phyloP scores from a whole-genome alignment of 2,113 vertebrate species.

The Stictonetta naevosa region DNA sequence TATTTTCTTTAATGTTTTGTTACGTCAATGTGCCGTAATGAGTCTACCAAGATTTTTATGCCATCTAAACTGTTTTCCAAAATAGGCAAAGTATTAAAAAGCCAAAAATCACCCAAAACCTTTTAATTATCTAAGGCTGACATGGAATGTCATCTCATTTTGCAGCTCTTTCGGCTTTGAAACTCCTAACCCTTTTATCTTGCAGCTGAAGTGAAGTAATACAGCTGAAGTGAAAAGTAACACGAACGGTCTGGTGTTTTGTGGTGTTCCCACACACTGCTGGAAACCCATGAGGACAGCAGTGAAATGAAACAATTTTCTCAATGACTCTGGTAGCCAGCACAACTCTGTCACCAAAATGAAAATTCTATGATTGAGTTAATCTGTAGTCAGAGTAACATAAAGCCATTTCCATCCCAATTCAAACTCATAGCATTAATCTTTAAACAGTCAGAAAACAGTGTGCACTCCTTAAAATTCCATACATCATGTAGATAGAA shows the following conservation, averaged over 20 bases:
- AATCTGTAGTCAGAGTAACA: neutral
- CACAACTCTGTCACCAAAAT: neutral
- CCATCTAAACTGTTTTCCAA: neutral
- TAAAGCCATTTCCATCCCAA: neutral
- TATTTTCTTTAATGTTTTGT: neutral
- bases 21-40: neutral
- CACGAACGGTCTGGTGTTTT: neutral
- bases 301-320: neutral
- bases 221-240: neutral
- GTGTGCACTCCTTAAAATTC: neutral
- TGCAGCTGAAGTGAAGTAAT: neutral
- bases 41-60: too few species aligned
- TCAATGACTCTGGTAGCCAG: neutral
- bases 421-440: neutral
- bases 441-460: neutral
- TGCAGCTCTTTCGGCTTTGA: neutral
- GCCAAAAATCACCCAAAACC: neutral
- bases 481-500: neutral
- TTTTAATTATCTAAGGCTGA: neutral
- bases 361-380: neutral
- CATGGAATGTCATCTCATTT: neutral
- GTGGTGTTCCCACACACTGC: neutral
- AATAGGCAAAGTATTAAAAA: neutral
- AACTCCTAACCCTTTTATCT: neutral
- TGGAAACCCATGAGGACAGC: neutral